Conservation (phyloP, 1,140 invertebrate genomes). For the Zelostemma sp. region DNA sequence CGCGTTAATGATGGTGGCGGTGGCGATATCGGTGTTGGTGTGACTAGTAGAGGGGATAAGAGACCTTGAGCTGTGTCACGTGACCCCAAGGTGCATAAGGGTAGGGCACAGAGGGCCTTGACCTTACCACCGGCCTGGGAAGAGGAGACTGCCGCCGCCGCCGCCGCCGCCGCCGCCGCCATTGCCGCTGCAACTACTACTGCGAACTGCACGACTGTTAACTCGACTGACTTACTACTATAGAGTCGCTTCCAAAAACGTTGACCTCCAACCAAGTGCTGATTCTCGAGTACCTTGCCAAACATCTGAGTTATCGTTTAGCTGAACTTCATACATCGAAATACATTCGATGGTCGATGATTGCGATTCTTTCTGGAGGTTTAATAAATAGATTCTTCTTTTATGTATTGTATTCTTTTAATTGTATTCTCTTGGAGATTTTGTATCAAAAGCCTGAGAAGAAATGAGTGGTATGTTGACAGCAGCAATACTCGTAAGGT, state of each 20-base stretch:
- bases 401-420: too few species aligned
- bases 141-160: conserved; percentile 45
- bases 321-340: too few species aligned
- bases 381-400: too few species aligned
- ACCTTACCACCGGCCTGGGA: conserved; percentile 58
- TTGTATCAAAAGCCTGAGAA: too few species aligned
- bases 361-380: too few species aligned
- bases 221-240: conserved; percentile 50
- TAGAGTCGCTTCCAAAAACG: conserved; percentile 61
- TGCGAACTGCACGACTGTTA: conserved; percentile 45
- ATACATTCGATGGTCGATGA: too few species aligned
- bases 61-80: conserved; percentile 70
- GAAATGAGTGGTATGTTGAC: too few species aligned
- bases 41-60: conserved; percentile 61
- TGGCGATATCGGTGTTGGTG: conserved; percentile 14
- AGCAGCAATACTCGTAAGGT: too few species aligned
- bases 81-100: conserved; percentile 67
- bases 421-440: too few species aligned
- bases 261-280: conserved; percentile 48
- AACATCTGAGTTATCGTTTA: conserved; percentile 15
- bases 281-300: conserved; percentile 18
- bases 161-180: conserved; percentile 36
- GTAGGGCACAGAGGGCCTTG: conserved; percentile 70
- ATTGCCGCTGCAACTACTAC: conserved; percentile 51
- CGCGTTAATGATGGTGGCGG: conserved; percentile 9